Conservation (phyloP, 2,888 invertebrate genomes). For the Drosophila paramelanica region DNA sequence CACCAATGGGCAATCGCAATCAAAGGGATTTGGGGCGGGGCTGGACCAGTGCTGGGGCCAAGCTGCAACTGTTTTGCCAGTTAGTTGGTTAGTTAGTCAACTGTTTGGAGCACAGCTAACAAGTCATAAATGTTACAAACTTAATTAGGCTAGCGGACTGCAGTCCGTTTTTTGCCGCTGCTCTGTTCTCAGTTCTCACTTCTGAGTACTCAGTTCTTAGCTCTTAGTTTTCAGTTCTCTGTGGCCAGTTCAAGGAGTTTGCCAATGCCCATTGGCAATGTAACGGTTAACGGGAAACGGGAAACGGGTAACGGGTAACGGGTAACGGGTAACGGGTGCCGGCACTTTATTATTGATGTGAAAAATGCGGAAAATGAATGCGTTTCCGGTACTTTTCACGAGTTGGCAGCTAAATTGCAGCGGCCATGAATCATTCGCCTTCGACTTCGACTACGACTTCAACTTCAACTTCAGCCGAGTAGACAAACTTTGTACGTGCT, state of each 20-base stretch:
- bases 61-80: conserved; percentile 37
- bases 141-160: conserved; percentile 66
- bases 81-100: conserved; percentile 51
- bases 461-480: conserved; percentile 22
- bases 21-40: background rate
- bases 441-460: conserved; percentile 29
- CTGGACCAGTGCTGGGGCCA: background rate
- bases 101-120: conserved; percentile 57
- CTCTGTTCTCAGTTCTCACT: background rate
- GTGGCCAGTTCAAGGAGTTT: conserved; percentile 20
- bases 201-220: conserved; percentile 1
- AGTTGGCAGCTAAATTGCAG: conserved; percentile 78
- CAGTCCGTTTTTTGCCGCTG: conserved; percentile 12
- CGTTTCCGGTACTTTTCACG: conserved; percentile 78
- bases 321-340: conserved; percentile 17
- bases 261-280: conserved; percentile 37
- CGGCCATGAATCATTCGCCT: conserved; percentile 71
- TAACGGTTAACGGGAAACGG: no score
- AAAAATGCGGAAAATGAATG: conserved; percentile 78
- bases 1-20: conserved; percentile 25
- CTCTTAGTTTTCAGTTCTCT: conserved; percentile 5
- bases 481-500: conserved; percentile 78
- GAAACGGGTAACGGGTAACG: no score
- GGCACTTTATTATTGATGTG: conserved; percentile 76
- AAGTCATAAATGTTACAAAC: conserved; percentile 78